Base-by-base conservation (phyloP, 2,888 invertebrate species). In the Meiosimyza decipiens region DNA sequence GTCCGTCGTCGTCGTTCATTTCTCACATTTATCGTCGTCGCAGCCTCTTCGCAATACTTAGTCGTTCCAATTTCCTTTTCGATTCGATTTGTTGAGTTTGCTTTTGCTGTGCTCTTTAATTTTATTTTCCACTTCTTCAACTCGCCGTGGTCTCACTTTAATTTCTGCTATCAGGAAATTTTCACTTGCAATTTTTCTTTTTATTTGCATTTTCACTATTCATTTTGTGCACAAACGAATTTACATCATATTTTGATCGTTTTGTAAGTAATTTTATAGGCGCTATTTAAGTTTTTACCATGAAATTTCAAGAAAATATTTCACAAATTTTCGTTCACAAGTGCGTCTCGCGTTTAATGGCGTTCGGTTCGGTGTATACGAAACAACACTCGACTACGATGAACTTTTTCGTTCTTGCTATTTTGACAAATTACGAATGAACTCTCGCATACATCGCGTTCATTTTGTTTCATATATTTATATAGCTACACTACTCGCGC, bases 341-440 rank as follows among this genome's bases (percentile, higher is more conserved):
- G 84, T 84, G 83, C 80, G 82, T 80, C 82, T 82, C 81, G 79
- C 80, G 80, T 80, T 82, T 78, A 80, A 80, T 80, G 79, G 80
- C 80, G 74, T 73, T 65, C 78, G 77, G 74, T 73, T 65, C 78
- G 77, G 79, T 77, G 70, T 67, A 71, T 73, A 63, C 69, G 33
- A 40, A 55, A 69, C 60, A 66, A 66, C 54, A 54, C 28, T 40
- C 52, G 54, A 66, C 47, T 54, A 15, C 70, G 62, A 62, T 72
- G 63, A 55, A 66, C 62, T 68, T 74, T 79, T 80, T 75, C 51
- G 78, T 79, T 78, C 74, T 77, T 76, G 79, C 75, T 77, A 77
- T 76, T 81, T 81, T 82, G 79, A 80, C 80, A 80, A 71, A 72
- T 72, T 68, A 52, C 28, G 54, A 63, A 64, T 49, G 64, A 60